Evolutionary conservation across 1,140 invertebrate species (phyloP).

Genomic region (Leptinotarsa defecta): DNA sequence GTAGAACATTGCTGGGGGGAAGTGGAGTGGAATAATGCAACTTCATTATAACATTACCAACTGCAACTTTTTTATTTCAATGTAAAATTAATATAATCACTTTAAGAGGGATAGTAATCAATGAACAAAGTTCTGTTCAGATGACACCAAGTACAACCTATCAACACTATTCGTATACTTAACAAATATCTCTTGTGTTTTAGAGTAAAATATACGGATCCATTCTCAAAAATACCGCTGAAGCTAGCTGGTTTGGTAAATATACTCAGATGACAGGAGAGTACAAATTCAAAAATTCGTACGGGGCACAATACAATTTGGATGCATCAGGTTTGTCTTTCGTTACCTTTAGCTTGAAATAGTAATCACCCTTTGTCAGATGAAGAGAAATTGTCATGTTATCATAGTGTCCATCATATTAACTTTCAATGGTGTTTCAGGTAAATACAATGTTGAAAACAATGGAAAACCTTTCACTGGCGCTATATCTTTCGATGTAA

Average conservation of each 20-base stretch:
- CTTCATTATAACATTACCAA: too few relatives aligned
- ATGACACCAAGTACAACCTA: not conserved
- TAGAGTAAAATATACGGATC: conserved; percentile 54
- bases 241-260: conserved; percentile 41
- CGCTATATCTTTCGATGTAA: conserved; percentile 54
- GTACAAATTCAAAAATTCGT: conserved; percentile 45
- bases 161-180: not conserved
- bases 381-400: too few relatives aligned
- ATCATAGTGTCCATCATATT: too few relatives aligned
- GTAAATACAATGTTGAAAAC: conserved; percentile 55
- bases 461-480: conserved; percentile 54
- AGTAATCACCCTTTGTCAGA: too few relatives aligned
- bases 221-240: conserved; percentile 53
- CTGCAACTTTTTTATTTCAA: too few relatives aligned
- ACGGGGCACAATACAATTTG: conserved; percentile 31
- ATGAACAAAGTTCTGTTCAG: too few relatives aligned
- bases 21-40: too few relatives aligned
- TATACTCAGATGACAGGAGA: conserved; percentile 41
- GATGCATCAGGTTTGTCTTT: too few relatives aligned
- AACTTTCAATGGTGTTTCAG: conserved; percentile 43
- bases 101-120: too few relatives aligned
- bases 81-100: too few relatives aligned
- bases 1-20: too few relatives aligned
- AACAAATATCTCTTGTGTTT: not conserved
- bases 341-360: too few relatives aligned